Base-by-base conservation (phyloP, 2,888 invertebrate species). In the Hyalella azteca region DNA sequence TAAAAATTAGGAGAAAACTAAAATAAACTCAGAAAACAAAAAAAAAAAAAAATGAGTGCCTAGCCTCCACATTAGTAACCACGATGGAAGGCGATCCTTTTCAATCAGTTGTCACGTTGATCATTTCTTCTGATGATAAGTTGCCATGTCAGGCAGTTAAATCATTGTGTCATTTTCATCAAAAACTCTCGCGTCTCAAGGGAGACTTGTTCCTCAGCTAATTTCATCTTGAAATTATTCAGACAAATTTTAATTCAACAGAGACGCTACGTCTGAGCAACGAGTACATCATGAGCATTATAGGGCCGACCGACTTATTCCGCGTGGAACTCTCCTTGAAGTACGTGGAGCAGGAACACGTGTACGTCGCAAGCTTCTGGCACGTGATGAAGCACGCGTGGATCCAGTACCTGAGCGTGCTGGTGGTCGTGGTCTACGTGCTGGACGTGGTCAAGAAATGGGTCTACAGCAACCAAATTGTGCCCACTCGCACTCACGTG, bases 351-450 rank as follows among this genome's bases (percentile, higher is more conserved):
- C 83, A 83, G 66, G 79, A 39, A 7, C 29, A 78, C 36, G 41
- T n/a, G 50, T 78, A 80, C 54, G 73, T 78, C n/a, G 79, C 83
- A 15, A 66, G 80, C 13, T 79, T 83, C 66, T 81, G 81, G 80
- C 50, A 81, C 45, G 29, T 79, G 26, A 15, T 83, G n/a, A 83
- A 83, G 60, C 78, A 80, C 79, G 83, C 81, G 32, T 83, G 83
- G 83, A 60, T 83, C 13, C 83, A 83, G 40, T 83, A 83, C 45
- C 78, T 83, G 32, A 78, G 79, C 26, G 76, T 83, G 22, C 36
- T 83, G n/a, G 77, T 79, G 26, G 41, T 81, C 29, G 11, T 79
- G 5, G 22, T 50, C n/a, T 80, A 77, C 50, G n/a, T 66, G 26
- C 15, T 76, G 19, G 73, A 39, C 32, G 50, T 41, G 29, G 29